Evolutionary conservation across 2,797 vertebrate species (phyloP), one percentile per base, ranked within the genome.

Genomic region (Protonibea diacanthus): DNA sequence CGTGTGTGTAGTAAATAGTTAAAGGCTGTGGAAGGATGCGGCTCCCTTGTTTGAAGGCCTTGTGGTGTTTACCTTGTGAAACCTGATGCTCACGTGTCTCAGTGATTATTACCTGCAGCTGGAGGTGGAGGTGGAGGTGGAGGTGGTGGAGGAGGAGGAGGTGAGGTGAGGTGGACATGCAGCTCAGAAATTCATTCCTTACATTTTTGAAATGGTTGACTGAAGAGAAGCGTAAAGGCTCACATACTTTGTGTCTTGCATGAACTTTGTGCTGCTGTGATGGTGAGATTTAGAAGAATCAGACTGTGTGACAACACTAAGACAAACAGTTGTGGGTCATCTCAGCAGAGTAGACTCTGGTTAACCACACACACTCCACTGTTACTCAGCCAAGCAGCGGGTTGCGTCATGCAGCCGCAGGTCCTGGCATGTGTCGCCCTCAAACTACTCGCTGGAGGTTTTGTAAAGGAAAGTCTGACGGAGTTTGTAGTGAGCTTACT

Each of bases 71-170:
- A 59, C 72, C 29, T 67, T 3, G 12, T 67, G 62, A 52, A 62
- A 67, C 40, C 20, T 3, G 9, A 12, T 1, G 15, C 40, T 60
- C 45, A 13, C 51, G 55, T 68, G 67, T 70, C 52, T 44, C 42
- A 17, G 21, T 77, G 75, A 85, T 86, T 71, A 71, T 17, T 74
- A 80, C 52, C 65, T 83, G 71, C 59, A 70, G 74, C 78, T 2
- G 25, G 42, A n/a, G 29, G 0, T 53, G 23, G 18, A 59, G 33
- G 44, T 51, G 57, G 45, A n/a, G 51, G 52, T 45, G 33, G 47
- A 60, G 52, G 51, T 47, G 27, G 27, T 4, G 29, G 44, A 53
- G 56, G 53, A 20, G 49, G 47, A n/a, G n/a, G n/a, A n/a, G n/a
- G n/a, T n/a, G n/a, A n/a, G n/a, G n/a, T 49, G 33, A 42, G 52